A percentile compares a stretch with the other conserved stretches of the same genome.
These are phyloP conservation scores for Raphicerus campestris DNA, from an alignment of 2,113 vertebrate genomes.

Conservation along the genomic window DNA sequence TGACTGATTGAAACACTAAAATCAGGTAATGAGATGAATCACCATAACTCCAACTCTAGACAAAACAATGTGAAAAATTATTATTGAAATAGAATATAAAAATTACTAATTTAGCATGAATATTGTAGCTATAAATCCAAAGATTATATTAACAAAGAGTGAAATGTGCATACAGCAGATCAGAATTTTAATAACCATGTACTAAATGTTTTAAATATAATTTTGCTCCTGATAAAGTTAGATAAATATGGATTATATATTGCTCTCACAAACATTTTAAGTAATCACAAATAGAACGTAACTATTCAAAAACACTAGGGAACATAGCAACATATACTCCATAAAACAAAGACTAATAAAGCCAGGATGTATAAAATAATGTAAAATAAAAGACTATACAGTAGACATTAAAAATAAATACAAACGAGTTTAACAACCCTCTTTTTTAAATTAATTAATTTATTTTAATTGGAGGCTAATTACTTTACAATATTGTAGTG, in stretches of 20 bases:
- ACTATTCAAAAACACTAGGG: not conserved
- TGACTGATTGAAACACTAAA: not conserved
- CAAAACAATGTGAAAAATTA: not conserved
- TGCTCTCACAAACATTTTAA: not conserved
- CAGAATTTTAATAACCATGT: not conserved
- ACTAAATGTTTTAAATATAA: not conserved
- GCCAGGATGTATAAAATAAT: not conserved
- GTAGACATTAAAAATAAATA: conserved; percentile 22
- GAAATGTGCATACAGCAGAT: not conserved
- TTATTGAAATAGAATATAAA: not conserved
- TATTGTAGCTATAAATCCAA: not conserved
- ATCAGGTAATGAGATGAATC: not conserved
- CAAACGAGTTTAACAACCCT: not conserved
- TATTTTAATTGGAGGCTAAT: not conserved
- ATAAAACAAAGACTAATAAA: conserved; percentile 28
- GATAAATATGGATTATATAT: not conserved
- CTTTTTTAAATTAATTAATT: not conserved
- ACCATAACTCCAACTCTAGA: not conserved
- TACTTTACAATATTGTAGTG: not conserved
- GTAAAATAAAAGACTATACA: not conserved
- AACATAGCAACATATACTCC: not conserved
- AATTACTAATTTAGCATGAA: not conserved
- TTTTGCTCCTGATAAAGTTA: conserved; percentile 8
- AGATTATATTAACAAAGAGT: not conserved
- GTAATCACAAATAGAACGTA: not conserved